phyloP scores from a whole-genome alignment of 2,113 vertebrate species.

The Trichomycterus rosablanca region DNA sequence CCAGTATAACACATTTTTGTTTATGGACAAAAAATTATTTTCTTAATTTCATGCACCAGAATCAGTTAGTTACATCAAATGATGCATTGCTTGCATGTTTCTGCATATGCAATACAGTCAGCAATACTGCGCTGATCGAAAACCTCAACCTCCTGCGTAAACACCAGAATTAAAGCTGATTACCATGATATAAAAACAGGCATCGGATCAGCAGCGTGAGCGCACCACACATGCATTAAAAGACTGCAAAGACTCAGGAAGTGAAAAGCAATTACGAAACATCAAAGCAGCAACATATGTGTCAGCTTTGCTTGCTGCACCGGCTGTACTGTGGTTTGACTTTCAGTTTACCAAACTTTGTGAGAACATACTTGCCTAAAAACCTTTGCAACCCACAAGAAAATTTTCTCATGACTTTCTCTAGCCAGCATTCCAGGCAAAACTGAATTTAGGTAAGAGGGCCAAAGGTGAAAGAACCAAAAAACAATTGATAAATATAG shows the following conservation, averaged over 20 bases:
- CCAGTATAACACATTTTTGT: no score
- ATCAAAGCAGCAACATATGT: neutral
- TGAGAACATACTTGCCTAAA: constrained; percentile 4
- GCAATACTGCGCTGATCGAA: neutral
- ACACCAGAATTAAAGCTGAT: no score
- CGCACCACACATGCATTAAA: neutral
- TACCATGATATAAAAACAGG: neutral
- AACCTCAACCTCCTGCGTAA: neutral
- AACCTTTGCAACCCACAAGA: neutral
- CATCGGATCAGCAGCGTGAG: neutral
- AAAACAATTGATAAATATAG: no score
- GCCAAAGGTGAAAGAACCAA: no score
- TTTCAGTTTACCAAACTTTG: neutral
- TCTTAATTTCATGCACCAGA: no score
- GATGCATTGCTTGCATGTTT: neutral
- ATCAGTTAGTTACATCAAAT: no score
- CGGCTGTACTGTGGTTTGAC: constrained; percentile 2
- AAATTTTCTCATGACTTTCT: neutral
- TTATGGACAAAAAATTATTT: no score
- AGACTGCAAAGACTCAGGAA: constrained; percentile 21
- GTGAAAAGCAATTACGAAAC: neutral
- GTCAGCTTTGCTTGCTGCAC: constrained; percentile 10
- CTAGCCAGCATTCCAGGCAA: no score
- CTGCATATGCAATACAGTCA: neutral
- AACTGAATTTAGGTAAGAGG: no score